Conservation (phyloP, 2,888 invertebrate species). For the Blastobasis adustella region DNA sequence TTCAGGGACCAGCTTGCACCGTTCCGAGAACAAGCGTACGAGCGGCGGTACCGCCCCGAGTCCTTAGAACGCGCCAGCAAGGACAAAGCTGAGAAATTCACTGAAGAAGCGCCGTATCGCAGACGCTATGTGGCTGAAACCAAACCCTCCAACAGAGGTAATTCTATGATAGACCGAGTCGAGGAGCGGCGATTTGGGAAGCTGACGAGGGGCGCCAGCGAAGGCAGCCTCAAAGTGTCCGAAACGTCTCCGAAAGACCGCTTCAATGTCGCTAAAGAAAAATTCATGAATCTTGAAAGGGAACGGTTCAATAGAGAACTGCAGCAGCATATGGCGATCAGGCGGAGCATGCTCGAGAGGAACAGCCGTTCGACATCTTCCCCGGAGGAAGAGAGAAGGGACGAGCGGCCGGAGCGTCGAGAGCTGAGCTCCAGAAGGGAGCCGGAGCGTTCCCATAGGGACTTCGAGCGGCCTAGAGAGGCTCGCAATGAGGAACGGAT, state of each 20-base stretch:
- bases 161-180: slow-evolving; percentile 39
- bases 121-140: slow-evolving; percentile 68
- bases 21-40: slow-evolving; percentile 52
- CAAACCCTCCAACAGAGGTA: slow-evolving; percentile 58
- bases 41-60: slow-evolving; percentile 62
- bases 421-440: slow-evolving; percentile 54
- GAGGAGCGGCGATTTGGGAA: slow-evolving; percentile 66
- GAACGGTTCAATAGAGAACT: slow-evolving; percentile 77
- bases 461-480: slow-evolving; percentile 46
- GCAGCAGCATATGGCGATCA: slow-evolving; percentile 67
- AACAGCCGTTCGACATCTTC: slow-evolving; percentile 72
- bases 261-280: slow-evolving; percentile 90
- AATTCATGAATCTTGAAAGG: slow-evolving; percentile 86
- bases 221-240: slow-evolving; percentile 60
- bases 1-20: slow-evolving; percentile 56
- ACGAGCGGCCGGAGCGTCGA: slow-evolving; percentile 65
- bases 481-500: slow-evolving; percentile 54
- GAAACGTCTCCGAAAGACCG: slow-evolving; percentile 81
- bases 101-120: slow-evolving; percentile 55
- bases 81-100: slow-evolving; percentile 54
- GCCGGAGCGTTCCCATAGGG: slow-evolving; percentile 56
- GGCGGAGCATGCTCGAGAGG: slow-evolving; percentile 67
- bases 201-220: slow-evolving; percentile 57
- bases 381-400: slow-evolving; percentile 68
- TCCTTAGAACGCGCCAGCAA: slow-evolving; percentile 50